These are phyloP conservation scores for Argyresthia goedartella DNA, from an alignment of 2,888 invertebrate genomes.

Conservation along the genomic window DNA sequence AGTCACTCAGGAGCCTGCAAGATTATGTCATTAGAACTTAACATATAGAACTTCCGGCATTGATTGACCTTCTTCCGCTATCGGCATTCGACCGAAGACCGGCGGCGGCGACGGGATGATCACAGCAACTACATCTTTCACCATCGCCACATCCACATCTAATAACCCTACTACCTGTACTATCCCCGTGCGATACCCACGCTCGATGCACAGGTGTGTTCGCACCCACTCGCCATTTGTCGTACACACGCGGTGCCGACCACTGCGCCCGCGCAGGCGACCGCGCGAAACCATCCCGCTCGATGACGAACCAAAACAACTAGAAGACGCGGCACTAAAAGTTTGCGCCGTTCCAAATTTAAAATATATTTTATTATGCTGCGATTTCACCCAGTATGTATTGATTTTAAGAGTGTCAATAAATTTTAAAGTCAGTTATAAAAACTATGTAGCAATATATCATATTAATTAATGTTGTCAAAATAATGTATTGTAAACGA, in stretches of 20 bases:
- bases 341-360: background rate
- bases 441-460: background rate
- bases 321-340: background rate
- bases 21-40: too few relatives aligned
- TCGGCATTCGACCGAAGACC: too few relatives aligned
- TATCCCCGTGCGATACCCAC: conserved; percentile 32
- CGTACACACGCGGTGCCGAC: conserved; percentile 48
- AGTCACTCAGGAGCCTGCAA: too few relatives aligned
- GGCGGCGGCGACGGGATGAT: too few relatives aligned
- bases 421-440: background rate
- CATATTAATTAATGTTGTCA: conserved; percentile 9
- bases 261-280: conserved; percentile 34
- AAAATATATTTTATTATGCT: background rate
- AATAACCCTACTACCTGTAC: background rate
- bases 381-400: background rate
- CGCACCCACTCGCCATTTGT: conserved; percentile 48
- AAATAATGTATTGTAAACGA: conserved; percentile 32
- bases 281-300: conserved; percentile 8
- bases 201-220: conserved; percentile 34
- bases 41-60: too few relatives aligned
- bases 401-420: background rate
- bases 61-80: too few relatives aligned
- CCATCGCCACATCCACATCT: too few relatives aligned
- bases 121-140: too few relatives aligned
- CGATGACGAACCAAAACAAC: background rate